Evolutionary conservation across 2,113 vertebrate genomes (phyloP).

Genomic region (Rhinolophus ferrumequinum): DNA sequence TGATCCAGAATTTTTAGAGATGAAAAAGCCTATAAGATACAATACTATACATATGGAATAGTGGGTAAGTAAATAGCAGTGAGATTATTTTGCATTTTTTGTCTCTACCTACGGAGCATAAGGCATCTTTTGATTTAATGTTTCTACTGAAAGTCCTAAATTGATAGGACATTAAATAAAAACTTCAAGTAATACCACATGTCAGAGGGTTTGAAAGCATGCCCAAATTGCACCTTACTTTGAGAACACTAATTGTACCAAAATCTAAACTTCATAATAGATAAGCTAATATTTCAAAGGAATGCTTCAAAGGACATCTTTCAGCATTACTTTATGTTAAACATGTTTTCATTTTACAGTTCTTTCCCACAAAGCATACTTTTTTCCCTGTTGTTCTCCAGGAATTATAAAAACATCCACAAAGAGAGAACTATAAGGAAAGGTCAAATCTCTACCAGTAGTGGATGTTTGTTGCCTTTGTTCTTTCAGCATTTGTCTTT

Average conservation of each 20-base stretch:
- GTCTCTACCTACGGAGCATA: not conserved
- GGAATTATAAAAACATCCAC: not conserved
- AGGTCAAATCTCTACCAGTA: not conserved
- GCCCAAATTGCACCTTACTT: not conserved
- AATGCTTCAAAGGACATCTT: constrained; percentile 46
- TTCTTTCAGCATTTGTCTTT: not conserved
- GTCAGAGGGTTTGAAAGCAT: not conserved
- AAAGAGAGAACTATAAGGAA: not conserved
- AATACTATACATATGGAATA: not conserved
- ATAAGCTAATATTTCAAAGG: constrained; percentile 43
- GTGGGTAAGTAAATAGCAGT: not conserved
- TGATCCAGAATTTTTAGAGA: constrained; percentile 7
- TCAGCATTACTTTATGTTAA: constrained; percentile 13
- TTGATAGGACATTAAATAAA: constrained; percentile 17
- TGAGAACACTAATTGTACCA: not conserved
- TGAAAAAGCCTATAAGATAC: not conserved
- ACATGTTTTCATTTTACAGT: constrained; percentile 42
- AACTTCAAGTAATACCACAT: constrained; percentile 45
- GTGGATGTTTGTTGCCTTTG: not conserved
- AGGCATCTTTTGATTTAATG: constrained; percentile 13
- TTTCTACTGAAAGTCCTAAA: not conserved
- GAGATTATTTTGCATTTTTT: constrained; percentile 29
- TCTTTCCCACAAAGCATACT: constrained; percentile 19
- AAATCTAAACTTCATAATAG: constrained; percentile 10
- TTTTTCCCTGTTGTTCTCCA: constrained; percentile 19